A percentile compares a stretch with the other conserved stretches of the same genome.
These are phyloP conservation scores for Buathra laborator DNA, from an alignment of 2,888 invertebrate species.

Conservation along the genomic window DNA sequence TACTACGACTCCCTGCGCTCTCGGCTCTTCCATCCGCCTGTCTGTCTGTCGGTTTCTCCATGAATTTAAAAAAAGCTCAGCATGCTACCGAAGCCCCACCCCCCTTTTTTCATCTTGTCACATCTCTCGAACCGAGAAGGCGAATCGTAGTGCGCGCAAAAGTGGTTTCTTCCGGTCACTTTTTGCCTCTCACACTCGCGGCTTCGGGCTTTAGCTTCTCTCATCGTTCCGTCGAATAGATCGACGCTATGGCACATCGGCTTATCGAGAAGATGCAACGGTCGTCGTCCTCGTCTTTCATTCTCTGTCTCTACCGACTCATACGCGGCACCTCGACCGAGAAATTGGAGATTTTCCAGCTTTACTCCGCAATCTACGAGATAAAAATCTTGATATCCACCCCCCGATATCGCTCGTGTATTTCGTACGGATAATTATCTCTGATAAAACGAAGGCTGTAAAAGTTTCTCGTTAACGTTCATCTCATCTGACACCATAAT, in stretches of 20 bases:
- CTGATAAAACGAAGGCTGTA: conserved; percentile 46
- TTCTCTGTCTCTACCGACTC: conserved; percentile 60
- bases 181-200: conserved; percentile 51
- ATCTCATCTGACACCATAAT: conserved; percentile 36
- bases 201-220: conserved; percentile 27
- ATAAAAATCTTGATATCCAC: conserved; percentile 64
- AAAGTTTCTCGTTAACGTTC: conserved; percentile 31
- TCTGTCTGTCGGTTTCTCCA: conserved; percentile 37
- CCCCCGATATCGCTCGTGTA: conserved; percentile 2
- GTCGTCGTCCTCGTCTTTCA: conserved; percentile 26
- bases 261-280: conserved; percentile 64
- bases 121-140: conserved; percentile 45
- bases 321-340: conserved; percentile 69
- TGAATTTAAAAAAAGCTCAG: conserved; percentile 55
- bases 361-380: conserved; percentile 66
- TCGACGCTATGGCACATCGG: conserved; percentile 60
- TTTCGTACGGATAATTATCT: conserved; percentile 61
- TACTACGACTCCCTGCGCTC: conserved; percentile 21
- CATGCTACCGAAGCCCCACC: conserved; percentile 42
- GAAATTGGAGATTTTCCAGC: conserved; percentile 68
- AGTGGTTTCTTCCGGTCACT: conserved; percentile 72
- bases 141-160: conserved; percentile 58
- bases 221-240: conserved; percentile 20
- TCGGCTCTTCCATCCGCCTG: conserved; percentile 13
- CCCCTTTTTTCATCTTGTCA: conserved; percentile 61